Base-by-base conservation (phyloP, 2,888 invertebrate genomes). In the Adela reaumurella region DNA sequence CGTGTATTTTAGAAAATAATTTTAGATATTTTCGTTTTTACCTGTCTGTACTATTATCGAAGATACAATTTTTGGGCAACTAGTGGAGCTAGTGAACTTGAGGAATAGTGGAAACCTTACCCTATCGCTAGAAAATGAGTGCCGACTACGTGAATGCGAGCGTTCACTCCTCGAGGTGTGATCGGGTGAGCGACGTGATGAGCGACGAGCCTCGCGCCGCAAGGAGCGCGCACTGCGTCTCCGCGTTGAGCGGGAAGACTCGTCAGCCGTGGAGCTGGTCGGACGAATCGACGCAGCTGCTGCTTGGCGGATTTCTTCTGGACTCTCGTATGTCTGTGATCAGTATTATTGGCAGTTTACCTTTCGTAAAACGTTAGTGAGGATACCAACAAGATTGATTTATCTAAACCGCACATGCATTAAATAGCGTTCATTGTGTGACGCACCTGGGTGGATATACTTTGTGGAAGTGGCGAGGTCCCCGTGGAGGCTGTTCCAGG, bases 381-480 rank as follows among this genome's bases (percentile, higher is more conserved):
- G n/a, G n/a, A n/a, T n/a, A n/a, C n/a, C n/a, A n/a, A n/a, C n/a
- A n/a, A n/a, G n/a, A n/a, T n/a, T n/a, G n/a, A n/a, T n/a, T n/a
- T n/a, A n/a, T n/a, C n/a, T n/a, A n/a, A n/a, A n/a, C n/a, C n/a
- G n/a, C 17, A 43, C 17, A 17, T 16, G n/a, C 5, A 24, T 44
- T 35, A 41, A 19, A n/a, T n/a, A n/a, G n/a, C n/a, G n/a, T n/a
- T n/a, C n/a, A n/a, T n/a, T n/a, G 24, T 8, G 2, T 10, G 41
- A 28, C 53, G 58, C 62, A 89, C 90, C 84, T 94, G 93, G 19
- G 93, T 94, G 19, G 92, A 90, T 61, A 90, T 92, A 63, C 80
- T 90, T 68, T 93, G 93, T 2, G 93, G 92, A 28, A 92, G 90
- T 43, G 93, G 92, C 28, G 92, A 92, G 28, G 92, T 92, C 51